A percentile compares a stretch with the other conserved stretches of the same genome.
Conservation (phyloP, 2,113 vertebrate species). For the Pongo abelii region DNA sequence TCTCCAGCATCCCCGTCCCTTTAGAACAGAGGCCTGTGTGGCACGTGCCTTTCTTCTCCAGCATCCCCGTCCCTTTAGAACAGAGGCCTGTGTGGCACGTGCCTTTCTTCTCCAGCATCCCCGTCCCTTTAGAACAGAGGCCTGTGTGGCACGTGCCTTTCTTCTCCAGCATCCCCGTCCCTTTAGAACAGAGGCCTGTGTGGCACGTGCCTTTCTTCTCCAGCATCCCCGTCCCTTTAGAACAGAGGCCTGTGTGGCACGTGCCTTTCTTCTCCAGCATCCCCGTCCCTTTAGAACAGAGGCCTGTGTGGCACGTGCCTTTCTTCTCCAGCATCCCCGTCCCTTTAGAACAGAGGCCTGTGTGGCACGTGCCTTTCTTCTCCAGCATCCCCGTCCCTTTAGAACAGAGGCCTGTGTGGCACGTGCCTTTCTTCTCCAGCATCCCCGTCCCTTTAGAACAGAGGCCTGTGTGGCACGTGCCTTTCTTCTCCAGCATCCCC, state of each 20-base stretch:
- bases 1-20: neutral
- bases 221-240: neutral
- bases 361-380: too few species aligned
- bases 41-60: neutral
- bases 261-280: neutral
- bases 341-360: neutral
- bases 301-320: accelerated
- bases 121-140: neutral
- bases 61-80: neutral
- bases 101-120: neutral
- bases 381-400: neutral
- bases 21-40: neutral
- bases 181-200: neutral
- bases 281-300: neutral
- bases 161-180: neutral
- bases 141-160: accelerated
- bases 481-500: neutral
- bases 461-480: accelerated
- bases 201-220: neutral
- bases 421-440: neutral
- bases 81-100: accelerated
- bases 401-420: neutral
- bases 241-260: neutral
- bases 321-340: neutral
- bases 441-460: neutral